Evolutionary conservation across 35 echinoderm and acorn worm species (phyloP).

Genomic region (Lytechinus pictus): DNA sequence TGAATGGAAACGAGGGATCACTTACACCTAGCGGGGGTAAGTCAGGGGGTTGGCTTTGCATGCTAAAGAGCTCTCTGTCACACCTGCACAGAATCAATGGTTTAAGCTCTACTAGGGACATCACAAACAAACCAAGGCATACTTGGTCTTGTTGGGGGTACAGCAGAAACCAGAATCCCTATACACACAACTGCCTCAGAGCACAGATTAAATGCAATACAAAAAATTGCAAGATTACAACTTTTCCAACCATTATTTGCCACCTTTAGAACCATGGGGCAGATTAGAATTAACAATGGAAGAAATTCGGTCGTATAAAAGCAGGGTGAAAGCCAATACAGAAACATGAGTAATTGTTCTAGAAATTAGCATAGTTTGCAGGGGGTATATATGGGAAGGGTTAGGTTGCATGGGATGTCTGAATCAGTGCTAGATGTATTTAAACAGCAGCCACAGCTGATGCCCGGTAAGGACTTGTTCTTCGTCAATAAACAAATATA

Average conservation of each 20-base stretch:
- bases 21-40: slow-evolving; percentile 27
- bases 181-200: not conserved
- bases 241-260: not conserved
- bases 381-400: not conserved
- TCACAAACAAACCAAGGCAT: not conserved
- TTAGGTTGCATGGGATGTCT: not conserved
- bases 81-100: slow-evolving; percentile 30
- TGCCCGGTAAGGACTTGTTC: not conserved
- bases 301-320: not conserved
- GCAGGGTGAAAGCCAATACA: not conserved
- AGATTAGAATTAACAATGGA: not conserved
- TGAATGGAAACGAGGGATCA: not conserved
- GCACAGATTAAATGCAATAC: not conserved
- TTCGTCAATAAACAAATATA: not conserved
- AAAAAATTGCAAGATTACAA: not conserved
- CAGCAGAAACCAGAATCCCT: not conserved
- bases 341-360: slow-evolving; percentile 1
- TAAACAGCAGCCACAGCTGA: slow-evolving; percentile 24
- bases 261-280: not conserved
- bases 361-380: slow-evolving; percentile 19
- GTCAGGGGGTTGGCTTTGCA: not conserved
- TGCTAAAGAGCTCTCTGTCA: slow-evolving; percentile 22
- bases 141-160: not conserved
- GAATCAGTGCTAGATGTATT: not conserved
- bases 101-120: not conserved